Evolutionary conservation across 2,797 vertebrate genomes (phyloP).

Genomic region (Enoplosus armatus): DNA sequence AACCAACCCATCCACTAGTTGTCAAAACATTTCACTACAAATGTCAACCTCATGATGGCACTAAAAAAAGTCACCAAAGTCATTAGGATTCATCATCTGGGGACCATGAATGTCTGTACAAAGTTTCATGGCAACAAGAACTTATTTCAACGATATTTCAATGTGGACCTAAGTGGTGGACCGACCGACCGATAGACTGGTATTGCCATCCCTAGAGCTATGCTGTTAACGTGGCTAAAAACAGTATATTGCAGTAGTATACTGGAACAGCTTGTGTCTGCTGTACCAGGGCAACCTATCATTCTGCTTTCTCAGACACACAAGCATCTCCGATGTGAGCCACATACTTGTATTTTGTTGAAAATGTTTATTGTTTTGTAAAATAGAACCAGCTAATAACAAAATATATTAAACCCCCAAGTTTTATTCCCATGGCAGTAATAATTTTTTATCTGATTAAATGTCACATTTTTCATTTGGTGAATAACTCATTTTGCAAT

Average conservation of each 20-base stretch:
- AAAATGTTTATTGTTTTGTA: conserved; percentile 43
- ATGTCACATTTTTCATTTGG: conserved; percentile 60
- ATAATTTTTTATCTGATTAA: conserved; percentile 58
- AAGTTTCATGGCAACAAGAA: neutral
- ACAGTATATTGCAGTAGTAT: neutral
- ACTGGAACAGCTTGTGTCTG: neutral
- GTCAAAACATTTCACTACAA: conserved; percentile 6
- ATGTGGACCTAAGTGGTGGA: neutral
- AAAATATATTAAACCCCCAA: conserved; percentile 36
- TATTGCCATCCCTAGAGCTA: neutral
- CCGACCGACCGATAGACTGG: too few species aligned
- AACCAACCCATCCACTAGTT: neutral
- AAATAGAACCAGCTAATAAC: conserved; percentile 40
- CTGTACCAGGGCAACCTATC: neutral
- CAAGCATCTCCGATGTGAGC: neutral
- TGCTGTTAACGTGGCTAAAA: neutral
- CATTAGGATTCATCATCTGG: neutral
- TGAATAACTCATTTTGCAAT: conserved; percentile 47
- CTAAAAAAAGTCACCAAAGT: neutral
- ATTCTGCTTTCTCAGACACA: conserved; percentile 8
- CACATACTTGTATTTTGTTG: conserved; percentile 31
- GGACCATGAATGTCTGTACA: neutral
- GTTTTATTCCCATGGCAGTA: conserved; percentile 31
- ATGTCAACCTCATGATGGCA: neutral
- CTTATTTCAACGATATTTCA: neutral